Evolutionary conservation across 2,797 vertebrate species (phyloP), one percentile per base, ranked within the genome.

Genomic region (Hapalemur alaotrensis): DNA sequence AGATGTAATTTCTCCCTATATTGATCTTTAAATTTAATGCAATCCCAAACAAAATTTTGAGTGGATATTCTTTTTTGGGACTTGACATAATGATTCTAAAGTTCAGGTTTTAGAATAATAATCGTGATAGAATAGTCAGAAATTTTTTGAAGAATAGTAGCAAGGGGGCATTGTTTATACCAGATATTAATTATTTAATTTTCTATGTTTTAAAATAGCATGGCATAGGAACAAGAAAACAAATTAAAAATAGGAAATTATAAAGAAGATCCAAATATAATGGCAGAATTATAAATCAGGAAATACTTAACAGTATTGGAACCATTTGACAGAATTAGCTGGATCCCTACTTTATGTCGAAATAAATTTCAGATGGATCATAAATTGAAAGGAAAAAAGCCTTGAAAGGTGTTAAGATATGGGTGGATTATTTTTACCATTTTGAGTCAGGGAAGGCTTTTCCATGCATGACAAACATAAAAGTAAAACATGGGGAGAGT

Each of bases 401-500:
- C 59, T 85, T 72, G 78, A 85, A 75, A 50, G 20, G 3, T 89
- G 61, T 86, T 59, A 57, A 93, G 76, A 85, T 61, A 69, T 17
- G 18, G 48, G 25, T 35, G 17, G 25, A 18, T 76, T 54, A 12
- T 57, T 57, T 61, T 30, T 50, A 52, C 82, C 8, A 81, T 75
- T 95, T 95, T 50, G 28, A 89, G 35, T 89, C 59, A 90, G 65
- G n/a, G 20, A 80, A 59, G 13, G 23, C 17, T 43, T 89, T 89
- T 50, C 12, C n/a, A 43, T 73, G 35, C 4, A 10, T 85, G 32
- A 69, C 43, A 81, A 67, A 46, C 48, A 80, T 89, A 79, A 80
- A 81, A 94, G 61, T 94, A 72, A 91, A 96, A 69, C 59, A 57
- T 63, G 59, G 25, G 30, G 83, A 78, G 32, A 72, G 83, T 91